Conservation (phyloP, 2,797 vertebrate species). For the Tangara arthus region DNA sequence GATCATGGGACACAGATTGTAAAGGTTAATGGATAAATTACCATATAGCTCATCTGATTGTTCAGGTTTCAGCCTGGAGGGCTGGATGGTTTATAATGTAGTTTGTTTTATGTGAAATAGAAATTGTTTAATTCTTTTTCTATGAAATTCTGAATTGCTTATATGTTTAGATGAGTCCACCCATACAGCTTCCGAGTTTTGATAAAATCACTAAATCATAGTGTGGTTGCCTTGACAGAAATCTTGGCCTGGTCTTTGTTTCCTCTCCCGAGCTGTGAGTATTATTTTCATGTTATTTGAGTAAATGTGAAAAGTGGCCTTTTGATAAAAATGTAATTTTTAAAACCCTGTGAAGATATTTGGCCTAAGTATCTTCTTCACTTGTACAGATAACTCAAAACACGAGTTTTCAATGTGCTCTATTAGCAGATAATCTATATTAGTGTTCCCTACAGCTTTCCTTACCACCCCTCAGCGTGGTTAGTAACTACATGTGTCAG, state of each 20-base stretch:
- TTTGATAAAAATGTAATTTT: neutral
- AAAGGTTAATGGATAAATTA: slow-evolving; percentile 45
- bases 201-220: neutral
- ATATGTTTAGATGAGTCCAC: neutral
- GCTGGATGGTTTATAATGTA: neutral
- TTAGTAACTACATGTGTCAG: neutral
- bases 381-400: neutral
- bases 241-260: neutral
- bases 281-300: neutral
- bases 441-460: neutral
- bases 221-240: neutral
- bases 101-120: neutral
- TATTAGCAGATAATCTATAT: neutral
- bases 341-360: neutral
- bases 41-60: neutral
- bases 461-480: neutral
- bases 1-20: neutral
- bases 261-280: neutral
- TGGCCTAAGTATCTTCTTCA: neutral
- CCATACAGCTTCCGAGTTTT: neutral
- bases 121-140: neutral
- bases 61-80: neutral
- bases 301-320: neutral
- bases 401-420: neutral
- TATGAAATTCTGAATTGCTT: neutral